Percentiles rank a stretch among this genome's conserved stretches.
Conservation (phyloP, 2,888 invertebrate genomes). For the Ethmia dodecea region DNA sequence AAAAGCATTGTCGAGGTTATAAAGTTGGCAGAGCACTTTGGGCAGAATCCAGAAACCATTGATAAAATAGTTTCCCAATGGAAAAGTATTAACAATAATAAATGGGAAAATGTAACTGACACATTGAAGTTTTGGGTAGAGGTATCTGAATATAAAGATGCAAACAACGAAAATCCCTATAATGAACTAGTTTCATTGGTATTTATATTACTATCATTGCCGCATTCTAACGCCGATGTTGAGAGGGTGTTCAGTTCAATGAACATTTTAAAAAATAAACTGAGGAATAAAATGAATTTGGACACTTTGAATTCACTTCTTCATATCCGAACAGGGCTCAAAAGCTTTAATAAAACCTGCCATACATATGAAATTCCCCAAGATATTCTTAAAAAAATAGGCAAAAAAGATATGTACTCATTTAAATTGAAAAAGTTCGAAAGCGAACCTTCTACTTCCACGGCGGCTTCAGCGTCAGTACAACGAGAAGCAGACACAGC, state of each 20-base stretch:
- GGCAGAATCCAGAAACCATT: no score
- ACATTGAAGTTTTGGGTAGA: slow-evolving; percentile 9
- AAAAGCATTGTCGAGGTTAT: no score
- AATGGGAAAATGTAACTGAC: slow-evolving; percentile 4
- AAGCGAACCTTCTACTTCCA: no score
- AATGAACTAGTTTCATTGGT: slow-evolving; percentile 12
- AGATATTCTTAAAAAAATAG: slow-evolving; percentile 5
- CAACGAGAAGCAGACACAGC: no score
- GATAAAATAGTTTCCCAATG: no score
- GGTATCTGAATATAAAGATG: slow-evolving; percentile 11
- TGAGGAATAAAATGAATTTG: slow-evolving; percentile 8
- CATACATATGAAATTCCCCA: slow-evolving; percentile 3
- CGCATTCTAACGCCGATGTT: slow-evolving; percentile 9
- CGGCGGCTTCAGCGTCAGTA: no score
- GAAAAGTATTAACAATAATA: no score
- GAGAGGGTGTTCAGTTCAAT: slow-evolving; percentile 7
- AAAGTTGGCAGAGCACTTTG: no score
- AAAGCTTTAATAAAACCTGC: slow-evolving; percentile 6
- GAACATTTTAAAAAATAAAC: slow-evolving; percentile 7
- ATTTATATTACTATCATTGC: slow-evolving; percentile 10
- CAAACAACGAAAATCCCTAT: slow-evolving; percentile 7
- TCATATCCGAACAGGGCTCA: slow-evolving; percentile 5
- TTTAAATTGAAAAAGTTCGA: no score
- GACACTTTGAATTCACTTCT: slow-evolving; percentile 7
- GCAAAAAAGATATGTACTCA: slow-evolving; percentile 5